A percentile compares a stretch with the other conserved stretches of the same genome.
These are phyloP conservation scores for Channa striata DNA, from an alignment of 2,797 vertebrate species.

Conservation along the genomic window DNA sequence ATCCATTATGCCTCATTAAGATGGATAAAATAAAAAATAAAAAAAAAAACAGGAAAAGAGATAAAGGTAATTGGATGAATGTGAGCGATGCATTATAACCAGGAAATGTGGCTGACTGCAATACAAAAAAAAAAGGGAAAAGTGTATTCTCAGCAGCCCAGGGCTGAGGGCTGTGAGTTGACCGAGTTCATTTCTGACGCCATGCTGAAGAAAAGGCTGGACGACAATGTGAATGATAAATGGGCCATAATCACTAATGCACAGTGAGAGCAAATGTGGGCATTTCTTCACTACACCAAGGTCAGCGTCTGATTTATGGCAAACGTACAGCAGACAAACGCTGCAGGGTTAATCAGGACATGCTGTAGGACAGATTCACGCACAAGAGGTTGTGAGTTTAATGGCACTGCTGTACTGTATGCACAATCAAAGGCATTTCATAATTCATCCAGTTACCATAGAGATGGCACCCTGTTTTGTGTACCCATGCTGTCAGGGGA, in stretches of 20 bases:
- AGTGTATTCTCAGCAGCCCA: conserved; percentile 12
- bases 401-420: not conserved
- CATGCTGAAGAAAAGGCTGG: conserved; percentile 12
- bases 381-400: conserved; percentile 19
- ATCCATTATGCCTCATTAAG: conserved; percentile 56
- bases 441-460: conserved; percentile 66
- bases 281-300: conserved; percentile 15
- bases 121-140: conserved; percentile 17
- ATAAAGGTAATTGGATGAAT: conserved; percentile 52
- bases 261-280: conserved; percentile 22
- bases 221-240: conserved; percentile 18
- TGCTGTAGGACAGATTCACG: conserved; percentile 23
- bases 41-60: conserved; percentile 22
- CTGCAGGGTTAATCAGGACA: conserved; percentile 24
- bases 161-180: conserved; percentile 10
- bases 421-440: conserved; percentile 49
- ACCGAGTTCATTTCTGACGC: conserved; percentile 32
- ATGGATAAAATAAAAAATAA: not conserved
- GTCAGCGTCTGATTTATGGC: conserved; percentile 35
- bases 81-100: conserved; percentile 33
- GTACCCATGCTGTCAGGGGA: conserved; percentile 36
- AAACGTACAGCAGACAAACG: conserved; percentile 13
- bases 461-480: conserved; percentile 54
- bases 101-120: conserved; percentile 40
- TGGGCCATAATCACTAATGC: conserved; percentile 12